Evolutionary conservation across 2,113 vertebrate species (phyloP).

Genomic region (Penelope pileata): DNA sequence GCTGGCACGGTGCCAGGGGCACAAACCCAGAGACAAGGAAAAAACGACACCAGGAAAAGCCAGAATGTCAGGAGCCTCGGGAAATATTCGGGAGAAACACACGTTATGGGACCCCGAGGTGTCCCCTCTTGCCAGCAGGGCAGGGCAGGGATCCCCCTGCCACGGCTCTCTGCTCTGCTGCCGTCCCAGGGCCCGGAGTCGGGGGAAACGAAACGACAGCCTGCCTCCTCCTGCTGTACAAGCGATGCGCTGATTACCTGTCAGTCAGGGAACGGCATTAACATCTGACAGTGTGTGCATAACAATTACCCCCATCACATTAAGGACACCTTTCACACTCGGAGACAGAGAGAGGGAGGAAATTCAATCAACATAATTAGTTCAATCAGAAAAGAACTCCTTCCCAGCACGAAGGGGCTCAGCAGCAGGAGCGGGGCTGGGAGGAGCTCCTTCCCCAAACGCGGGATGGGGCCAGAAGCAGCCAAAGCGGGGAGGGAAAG

Average conservation of each 20-base stretch:
- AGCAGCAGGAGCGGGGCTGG: not conserved
- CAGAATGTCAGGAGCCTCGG: not conserved
- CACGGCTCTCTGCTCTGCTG: no score
- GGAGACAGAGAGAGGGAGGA: slow-evolving; percentile 74
- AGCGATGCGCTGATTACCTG: slow-evolving; percentile 90
- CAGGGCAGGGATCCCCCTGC: no score
- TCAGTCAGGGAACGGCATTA: slow-evolving; percentile 84
- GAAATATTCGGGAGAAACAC: not conserved
- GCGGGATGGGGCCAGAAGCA: no score
- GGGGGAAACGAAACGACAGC: slow-evolving; percentile 83
- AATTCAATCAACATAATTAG: slow-evolving; percentile 92
- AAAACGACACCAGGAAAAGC: not conserved
- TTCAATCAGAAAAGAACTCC: slow-evolving; percentile 85
- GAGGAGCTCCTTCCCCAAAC: not conserved
- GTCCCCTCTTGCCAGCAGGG: not conserved
- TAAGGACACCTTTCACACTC: slow-evolving; percentile 81
- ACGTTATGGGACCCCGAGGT: not conserved
- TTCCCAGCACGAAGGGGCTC: slow-evolving; percentile 69
- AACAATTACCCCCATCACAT: slow-evolving; percentile 90
- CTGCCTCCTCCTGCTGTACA: slow-evolving; percentile 87
- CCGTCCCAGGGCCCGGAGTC: slow-evolving; percentile 78
- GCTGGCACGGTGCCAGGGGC: no score
- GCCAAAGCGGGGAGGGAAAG: no score
- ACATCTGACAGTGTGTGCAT: slow-evolving; percentile 90
- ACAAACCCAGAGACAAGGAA: not conserved